Conservation (phyloP, 1,140 invertebrate species). For the Zophobas morio region DNA sequence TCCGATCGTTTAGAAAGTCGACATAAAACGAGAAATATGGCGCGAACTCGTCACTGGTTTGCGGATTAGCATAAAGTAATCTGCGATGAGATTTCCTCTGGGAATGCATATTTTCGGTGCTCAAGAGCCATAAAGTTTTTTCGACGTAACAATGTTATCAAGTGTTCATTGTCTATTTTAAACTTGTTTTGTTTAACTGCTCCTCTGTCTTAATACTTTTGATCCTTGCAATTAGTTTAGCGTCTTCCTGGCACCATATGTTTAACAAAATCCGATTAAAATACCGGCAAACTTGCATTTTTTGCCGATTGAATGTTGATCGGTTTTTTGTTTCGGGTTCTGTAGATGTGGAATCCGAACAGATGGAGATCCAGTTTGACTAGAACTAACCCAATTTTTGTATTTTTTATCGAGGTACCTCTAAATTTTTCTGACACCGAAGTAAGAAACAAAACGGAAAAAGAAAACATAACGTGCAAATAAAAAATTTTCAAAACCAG, state of each 20-base stretch:
- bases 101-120: neutral
- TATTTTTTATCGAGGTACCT: too few species aligned
- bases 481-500: too few species aligned
- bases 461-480: too few species aligned
- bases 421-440: too few species aligned
- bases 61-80: neutral
- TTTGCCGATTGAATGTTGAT: slow-evolving; percentile 1
- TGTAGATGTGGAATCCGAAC: neutral
- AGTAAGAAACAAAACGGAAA: too few species aligned
- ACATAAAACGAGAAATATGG: too few species aligned
- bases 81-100: neutral
- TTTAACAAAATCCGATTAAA: neutral
- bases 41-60: too few species aligned
- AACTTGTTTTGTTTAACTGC: slow-evolving; percentile 20
- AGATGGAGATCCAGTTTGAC: slow-evolving; percentile 12
- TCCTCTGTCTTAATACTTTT: slow-evolving; percentile 12
- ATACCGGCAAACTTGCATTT: neutral
- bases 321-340: slow-evolving; percentile 2
- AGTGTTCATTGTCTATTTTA: slow-evolving; percentile 1
- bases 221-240: slow-evolving; percentile 8
- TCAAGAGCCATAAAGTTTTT: neutral
- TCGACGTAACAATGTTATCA: slow-evolving; percentile 18
- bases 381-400: slow-evolving; percentile 17
- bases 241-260: slow-evolving; percentile 1
- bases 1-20: too few species aligned